These are phyloP conservation scores for Sebastes matsubarae DNA, from an alignment of 2,797 vertebrate species.

Conservation along the genomic window DNA sequence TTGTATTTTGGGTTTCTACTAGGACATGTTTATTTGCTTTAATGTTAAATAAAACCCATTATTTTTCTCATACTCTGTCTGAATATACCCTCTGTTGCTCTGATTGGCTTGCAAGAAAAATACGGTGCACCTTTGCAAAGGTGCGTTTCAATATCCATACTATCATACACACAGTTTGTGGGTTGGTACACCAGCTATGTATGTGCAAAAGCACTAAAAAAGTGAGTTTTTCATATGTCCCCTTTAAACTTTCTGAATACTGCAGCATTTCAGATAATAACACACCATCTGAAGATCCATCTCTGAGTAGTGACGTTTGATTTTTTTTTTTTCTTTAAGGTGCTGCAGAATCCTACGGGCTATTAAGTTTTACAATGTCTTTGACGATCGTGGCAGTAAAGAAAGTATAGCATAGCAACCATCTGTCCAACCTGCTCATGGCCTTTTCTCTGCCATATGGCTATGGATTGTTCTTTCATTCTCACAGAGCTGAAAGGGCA, in stretches of 20 bases:
- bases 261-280: background rate
- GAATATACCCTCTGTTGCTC: no score
- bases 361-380: constrained; percentile 45
- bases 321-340: background rate
- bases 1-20: no score
- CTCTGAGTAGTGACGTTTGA: background rate
- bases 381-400: constrained; percentile 18
- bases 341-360: background rate
- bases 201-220: no score
- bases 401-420: constrained; percentile 19
- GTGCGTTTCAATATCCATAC: no score
- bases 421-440: constrained; percentile 13
- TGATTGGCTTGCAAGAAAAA: no score
- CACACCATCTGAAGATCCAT: background rate
- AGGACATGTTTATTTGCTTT: no score
- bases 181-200: no score
- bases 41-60: no score
- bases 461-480: background rate
- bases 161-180: no score
- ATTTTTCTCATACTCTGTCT: no score
- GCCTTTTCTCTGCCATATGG: background rate
- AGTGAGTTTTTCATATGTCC: no score
- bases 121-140: no score
- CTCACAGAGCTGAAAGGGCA: background rate
- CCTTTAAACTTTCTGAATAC: background rate